phyloP scores from a whole-genome alignment of 2,888 invertebrate species.

The Ptycholaimellus sp. region DNA sequence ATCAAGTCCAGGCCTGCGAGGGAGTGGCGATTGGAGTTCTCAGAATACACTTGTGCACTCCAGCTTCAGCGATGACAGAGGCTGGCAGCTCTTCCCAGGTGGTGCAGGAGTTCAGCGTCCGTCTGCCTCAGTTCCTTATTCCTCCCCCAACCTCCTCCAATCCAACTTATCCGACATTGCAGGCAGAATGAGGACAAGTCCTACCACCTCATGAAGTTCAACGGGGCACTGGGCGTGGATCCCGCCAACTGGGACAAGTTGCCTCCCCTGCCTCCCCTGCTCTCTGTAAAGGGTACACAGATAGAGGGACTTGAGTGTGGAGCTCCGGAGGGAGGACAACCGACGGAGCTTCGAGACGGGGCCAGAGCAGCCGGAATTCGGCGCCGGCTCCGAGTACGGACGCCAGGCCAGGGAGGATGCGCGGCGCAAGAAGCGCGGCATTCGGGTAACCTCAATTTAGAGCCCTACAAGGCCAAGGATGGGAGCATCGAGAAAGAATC shows the following conservation, averaged over 20 bases:
- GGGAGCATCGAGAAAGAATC: too few relatives aligned
- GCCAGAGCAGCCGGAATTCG: conserved; percentile 11
- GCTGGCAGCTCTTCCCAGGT: too few relatives aligned
- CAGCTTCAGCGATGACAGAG: too few relatives aligned
- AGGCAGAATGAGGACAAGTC: conserved; percentile 10
- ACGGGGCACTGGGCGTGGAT: conserved; percentile 15
- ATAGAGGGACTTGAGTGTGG: not conserved
- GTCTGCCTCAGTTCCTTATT: too few relatives aligned
- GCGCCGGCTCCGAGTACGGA: conserved; percentile 23
- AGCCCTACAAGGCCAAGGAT: too few relatives aligned
- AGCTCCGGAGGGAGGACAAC: not conserved
- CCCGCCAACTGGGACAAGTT: conserved; percentile 11
- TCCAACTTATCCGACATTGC: too few relatives aligned
- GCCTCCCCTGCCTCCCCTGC: not conserved
- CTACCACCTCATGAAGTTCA: conserved; percentile 19
- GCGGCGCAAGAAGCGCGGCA: conserved; percentile 20
- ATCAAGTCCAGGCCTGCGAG: too few relatives aligned
- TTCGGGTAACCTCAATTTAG: too few relatives aligned
- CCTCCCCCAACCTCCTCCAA: too few relatives aligned
- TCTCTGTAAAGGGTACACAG: not conserved
- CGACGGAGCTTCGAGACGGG: not conserved
- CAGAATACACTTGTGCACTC: too few relatives aligned
- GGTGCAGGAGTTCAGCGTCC: too few relatives aligned
- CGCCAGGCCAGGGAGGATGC: conserved; percentile 21
- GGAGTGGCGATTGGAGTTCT: too few relatives aligned